phyloP scores from a whole-genome alignment of 2,888 invertebrate genomes.

The Tipula vernalis region DNA sequence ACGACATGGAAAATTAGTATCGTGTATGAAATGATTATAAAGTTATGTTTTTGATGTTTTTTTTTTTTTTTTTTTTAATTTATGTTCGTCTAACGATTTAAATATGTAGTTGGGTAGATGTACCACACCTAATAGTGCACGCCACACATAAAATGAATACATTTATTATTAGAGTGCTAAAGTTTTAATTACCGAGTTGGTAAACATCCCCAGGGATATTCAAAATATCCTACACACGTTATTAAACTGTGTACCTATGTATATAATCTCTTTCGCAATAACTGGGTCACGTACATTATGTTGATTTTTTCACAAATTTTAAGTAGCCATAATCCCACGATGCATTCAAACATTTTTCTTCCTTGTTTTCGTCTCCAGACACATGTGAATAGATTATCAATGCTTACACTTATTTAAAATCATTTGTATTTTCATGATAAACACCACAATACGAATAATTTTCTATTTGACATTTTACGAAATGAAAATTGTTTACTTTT shows the following conservation, averaged over 20 bases:
- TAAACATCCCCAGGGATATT: background rate
- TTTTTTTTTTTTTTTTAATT: background rate
- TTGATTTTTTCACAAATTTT: background rate
- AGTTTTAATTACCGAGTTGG: background rate
- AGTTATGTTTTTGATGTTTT: background rate
- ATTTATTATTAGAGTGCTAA: background rate
- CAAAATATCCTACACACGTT: background rate
- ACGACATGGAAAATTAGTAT: background rate
- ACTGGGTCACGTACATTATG: background rate
- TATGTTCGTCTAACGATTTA: background rate
- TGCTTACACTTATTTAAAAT: background rate
- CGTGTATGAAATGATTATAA: background rate
- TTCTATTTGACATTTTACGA: background rate
- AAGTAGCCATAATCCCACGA: background rate
- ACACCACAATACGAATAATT: background rate
- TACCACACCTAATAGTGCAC: background rate
- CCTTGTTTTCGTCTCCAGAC: background rate
- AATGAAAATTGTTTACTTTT: background rate
- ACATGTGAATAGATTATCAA: background rate
- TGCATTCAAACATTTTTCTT: background rate
- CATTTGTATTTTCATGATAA: background rate
- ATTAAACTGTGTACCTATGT: background rate
- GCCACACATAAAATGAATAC: background rate
- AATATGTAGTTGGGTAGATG: background rate
- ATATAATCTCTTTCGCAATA: background rate